Base-by-base conservation (phyloP, 2,888 invertebrate genomes). In the Anticlea derivata region DNA sequence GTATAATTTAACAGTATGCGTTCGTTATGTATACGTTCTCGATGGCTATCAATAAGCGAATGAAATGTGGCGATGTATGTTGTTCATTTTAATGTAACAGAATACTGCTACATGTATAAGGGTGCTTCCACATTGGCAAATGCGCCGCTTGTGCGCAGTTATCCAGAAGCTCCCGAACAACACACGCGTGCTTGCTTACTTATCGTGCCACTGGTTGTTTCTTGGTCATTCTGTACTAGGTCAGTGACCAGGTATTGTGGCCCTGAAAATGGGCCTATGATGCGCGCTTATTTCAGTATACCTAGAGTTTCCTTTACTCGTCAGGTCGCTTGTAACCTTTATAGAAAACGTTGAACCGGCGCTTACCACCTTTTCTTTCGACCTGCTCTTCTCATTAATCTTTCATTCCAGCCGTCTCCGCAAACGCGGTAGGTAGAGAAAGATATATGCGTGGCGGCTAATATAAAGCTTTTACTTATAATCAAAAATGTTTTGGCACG, bases 301-400 rank as follows among this genome's bases (percentile, higher is more conserved):
- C 4, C 4, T 17, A 17, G 4, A 4, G 2, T 17, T 17, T 17
- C 12, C 24, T 37, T 24, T 11, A 37, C 12, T 10, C 8, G 13
- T 27, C 12, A 4, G 12, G 43, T 24, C 26, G 29, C 30, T 35
- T 48, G 23, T 33, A 29, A 31, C 27, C 22, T 31, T 24, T 31
- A 29, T 44, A 31, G 10, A 29, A 35, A 11, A n/a, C 10, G 12
- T 41, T 44, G 17, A 50, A 37, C 46, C 20, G 38, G 48, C 44
- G 59, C 46, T 55, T 52, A 34, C 46, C 51, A 54, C 53, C 58
- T 60, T 63, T 58, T 63, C 61, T 63, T 56, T 45, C 52, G 47
- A 26, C 24, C 48, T 55, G 31, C 46, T 55, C 40, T 38, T 10
- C 66, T 70, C 75, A 75, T 75, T 75, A 75, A 76, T 75, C 66